phyloP scores from a whole-genome alignment of 2,888 invertebrate genomes.

The Vannuccia rotundouncinata region DNA sequence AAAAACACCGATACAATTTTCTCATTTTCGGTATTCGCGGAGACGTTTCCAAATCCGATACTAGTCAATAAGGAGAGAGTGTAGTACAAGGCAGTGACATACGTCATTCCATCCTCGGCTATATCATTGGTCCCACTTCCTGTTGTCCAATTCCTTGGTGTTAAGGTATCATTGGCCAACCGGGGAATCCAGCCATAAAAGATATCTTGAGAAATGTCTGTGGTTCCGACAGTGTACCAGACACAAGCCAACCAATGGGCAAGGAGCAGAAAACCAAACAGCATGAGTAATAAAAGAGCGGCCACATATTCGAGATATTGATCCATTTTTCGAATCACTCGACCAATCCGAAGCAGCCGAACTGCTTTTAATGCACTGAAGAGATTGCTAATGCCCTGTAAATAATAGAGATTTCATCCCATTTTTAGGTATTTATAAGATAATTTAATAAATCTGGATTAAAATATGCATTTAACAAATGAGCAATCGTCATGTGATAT shows the following conservation, averaged over 20 bases:
- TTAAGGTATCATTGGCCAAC: constrained; percentile 34
- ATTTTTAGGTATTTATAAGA: too few relatives aligned
- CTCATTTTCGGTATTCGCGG: constrained; percentile 82
- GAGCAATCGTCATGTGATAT: too few relatives aligned
- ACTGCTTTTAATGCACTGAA: constrained; percentile 99
- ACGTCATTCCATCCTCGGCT: constrained; percentile 46
- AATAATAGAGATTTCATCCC: too few relatives aligned
- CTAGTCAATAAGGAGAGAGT: constrained; percentile 99
- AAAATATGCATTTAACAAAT: too few relatives aligned
- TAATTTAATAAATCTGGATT: too few relatives aligned
- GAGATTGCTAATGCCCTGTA: constrained; percentile 93
- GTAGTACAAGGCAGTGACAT: constrained; percentile 95
- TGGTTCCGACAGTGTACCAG: constrained; percentile 84
- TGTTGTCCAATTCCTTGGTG: background rate
- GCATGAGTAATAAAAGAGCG: constrained; percentile 89
- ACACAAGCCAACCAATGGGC: constrained; percentile 98
- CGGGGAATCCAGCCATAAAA: constrained; percentile 79
- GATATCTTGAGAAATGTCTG: constrained; percentile 49
- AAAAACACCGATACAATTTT: constrained; percentile 92
- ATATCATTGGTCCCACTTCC: background rate
- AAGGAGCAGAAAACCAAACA: constrained; percentile 96
- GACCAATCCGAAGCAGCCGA: constrained; percentile 82
- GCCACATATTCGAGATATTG: constrained; percentile 98
- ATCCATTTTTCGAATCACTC: constrained; percentile 96
- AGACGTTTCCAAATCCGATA: constrained; percentile 98